Evolutionary conservation across 1,140 invertebrate genomes (phyloP), one percentile per base, ranked within the genome.

Genomic region (Rhopalosiphum maidis): DNA sequence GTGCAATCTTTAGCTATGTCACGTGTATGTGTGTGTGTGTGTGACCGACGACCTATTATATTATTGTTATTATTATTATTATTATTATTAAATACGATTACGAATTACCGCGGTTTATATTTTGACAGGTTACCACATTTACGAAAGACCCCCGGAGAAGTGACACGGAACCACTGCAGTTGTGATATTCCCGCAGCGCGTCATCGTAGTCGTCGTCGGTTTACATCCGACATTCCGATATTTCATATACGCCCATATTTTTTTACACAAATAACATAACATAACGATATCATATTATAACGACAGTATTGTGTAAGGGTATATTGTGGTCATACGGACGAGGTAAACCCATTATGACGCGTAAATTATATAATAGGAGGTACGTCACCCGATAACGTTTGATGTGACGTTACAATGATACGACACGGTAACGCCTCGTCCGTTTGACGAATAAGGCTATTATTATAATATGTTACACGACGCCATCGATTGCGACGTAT

Each of bases 121-220:
- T 85, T 41, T 85, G 83, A 85, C 83, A 85, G 83, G 37, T 85
- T 85, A 85, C 37, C 83, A 41, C 83, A 41, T 85, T 85, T 43
- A 43, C 60, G 60, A 77, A 60, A 85, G 83, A 85, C 83, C 83
- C 83, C 35, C 35, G 60, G 83, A 41, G 83, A 85, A 85, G 37
- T 3, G 37, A 41, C 82, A 41, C 82, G 37, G 37, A 30, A 85
- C 37, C 35, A 30, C 15, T 51, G 48, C 83, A 85, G 41, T 85
- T 85, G 30, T 77, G 60, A 77, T n/a, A 77, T n/a, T n/a, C 60
- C 30, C 60, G 60, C 30, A 5, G 30, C 15, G 60, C 15, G 60
- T 68, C 60, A 15, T n/a, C n/a, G 30, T 68, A 30, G 30, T 68
- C 30, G 60, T n/a, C 30, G 5, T 77, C 60, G 60, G 18, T 77